Evolutionary conservation across 2,888 invertebrate species (phyloP).

Genomic region (Cecidostiba fungosa): DNA sequence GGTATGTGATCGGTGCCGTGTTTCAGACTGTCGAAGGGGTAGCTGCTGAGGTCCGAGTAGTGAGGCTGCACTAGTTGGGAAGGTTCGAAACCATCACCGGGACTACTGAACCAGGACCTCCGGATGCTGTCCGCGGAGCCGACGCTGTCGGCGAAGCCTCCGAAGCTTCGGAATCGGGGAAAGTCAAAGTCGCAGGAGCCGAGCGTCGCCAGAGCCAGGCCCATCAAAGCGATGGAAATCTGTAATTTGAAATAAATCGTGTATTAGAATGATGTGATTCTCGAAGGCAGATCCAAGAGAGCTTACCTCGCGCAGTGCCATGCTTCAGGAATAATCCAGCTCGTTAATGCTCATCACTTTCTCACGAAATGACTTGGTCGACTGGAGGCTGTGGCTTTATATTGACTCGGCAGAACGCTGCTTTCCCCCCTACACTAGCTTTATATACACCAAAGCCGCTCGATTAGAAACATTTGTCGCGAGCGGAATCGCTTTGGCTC

Average conservation of each 20-base stretch:
- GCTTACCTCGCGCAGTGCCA: constrained; percentile 56
- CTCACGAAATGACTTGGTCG: constrained; percentile 74
- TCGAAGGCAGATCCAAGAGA: neutral
- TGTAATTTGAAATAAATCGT: constrained; percentile 43
- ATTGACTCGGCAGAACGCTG: constrained; percentile 69
- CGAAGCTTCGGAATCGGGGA: constrained; percentile 62
- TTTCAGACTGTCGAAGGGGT: constrained; percentile 35
- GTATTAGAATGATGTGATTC: neutral
- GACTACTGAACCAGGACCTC: constrained; percentile 57
- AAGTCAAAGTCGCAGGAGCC: constrained; percentile 64
- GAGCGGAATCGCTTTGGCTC: constrained; percentile 23
- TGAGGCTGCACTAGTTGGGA: constrained; percentile 40
- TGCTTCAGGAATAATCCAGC: constrained; percentile 38
- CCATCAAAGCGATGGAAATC: constrained; percentile 66
- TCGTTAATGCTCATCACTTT: constrained; percentile 71
- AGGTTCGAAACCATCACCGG: constrained; percentile 20
- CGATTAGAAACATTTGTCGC: constrained; percentile 31
- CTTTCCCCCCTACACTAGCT: neutral
- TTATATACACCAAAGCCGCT: neutral
- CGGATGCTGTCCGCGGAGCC: constrained; percentile 15
- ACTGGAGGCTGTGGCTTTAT: constrained; percentile 73
- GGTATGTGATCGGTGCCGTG: constrained; percentile 52
- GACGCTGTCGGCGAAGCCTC: constrained; percentile 22
- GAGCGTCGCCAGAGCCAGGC: constrained; percentile 60
- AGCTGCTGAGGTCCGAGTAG: neutral